A percentile compares a stretch with the other conserved stretches of the same genome.
phyloP scores from a whole-genome alignment of 2,797 vertebrate species.

The Sebastolobus altivelis region DNA sequence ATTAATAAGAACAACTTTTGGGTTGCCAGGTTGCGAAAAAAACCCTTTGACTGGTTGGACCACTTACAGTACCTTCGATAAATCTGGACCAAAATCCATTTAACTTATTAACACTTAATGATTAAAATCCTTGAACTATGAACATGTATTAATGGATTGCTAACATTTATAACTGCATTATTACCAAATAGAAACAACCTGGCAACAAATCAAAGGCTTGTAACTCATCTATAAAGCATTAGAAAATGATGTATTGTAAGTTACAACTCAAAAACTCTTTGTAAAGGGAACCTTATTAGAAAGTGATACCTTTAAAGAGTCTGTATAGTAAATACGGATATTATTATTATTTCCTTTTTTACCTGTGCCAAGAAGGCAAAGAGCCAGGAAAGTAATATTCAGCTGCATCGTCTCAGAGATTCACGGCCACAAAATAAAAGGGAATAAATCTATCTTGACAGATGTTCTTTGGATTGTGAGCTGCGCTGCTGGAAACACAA shows the following conservation, averaged over 20 bases:
- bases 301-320: not conserved
- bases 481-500: constrained; percentile 18
- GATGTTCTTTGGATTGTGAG: not conserved
- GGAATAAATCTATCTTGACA: not conserved
- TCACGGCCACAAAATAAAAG: not conserved
- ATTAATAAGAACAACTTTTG: not conserved
- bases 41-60: not conserved
- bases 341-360: constrained; percentile 4
- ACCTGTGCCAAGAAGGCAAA: constrained; percentile 74
- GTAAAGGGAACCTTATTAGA: not conserved
- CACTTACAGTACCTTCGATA: not conserved
- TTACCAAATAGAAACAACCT: no score
- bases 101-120: not conserved
- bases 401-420: constrained; percentile 43
- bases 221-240: not conserved
- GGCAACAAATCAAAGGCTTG: not conserved
- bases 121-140: not conserved
- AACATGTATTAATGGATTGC: not conserved
- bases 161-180: not conserved
- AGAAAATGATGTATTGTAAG: no score
- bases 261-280: not conserved
- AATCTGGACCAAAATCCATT: not conserved
- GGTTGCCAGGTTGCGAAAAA: not conserved
- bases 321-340: not conserved
- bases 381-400: constrained; percentile 4